Conservation (phyloP, 2,113 vertebrate species). For the Myotis lucifugus region DNA sequence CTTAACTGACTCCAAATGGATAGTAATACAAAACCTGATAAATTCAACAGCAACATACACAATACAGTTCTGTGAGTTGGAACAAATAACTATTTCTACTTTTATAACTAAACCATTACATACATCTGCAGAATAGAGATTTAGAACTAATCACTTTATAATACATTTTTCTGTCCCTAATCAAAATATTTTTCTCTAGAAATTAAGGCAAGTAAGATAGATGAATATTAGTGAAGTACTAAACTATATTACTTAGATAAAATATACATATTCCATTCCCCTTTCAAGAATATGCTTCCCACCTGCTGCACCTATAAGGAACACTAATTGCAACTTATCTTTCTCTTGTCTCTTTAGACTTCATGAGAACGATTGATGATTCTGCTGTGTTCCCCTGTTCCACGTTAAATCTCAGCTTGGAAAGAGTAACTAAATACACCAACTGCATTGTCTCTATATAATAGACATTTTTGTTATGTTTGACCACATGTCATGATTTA, state of each 20-base stretch:
- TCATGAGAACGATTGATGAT: neutral
- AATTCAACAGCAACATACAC: neutral
- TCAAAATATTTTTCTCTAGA: neutral
- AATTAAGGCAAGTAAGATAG: neutral
- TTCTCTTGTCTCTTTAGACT: neutral
- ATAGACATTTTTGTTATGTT: conserved; percentile 38
- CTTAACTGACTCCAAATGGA: neutral
- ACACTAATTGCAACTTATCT: neutral
- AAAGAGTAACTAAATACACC: conserved; percentile 32
- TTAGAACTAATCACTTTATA: neutral
- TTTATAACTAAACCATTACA: neutral
- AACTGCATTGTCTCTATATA: neutral
- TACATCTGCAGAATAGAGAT: neutral
- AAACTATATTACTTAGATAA: neutral
- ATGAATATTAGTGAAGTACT: neutral
- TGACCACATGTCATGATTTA: neutral
- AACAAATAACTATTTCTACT: neutral
- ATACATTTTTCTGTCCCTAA: neutral
- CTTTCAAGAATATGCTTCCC: neutral
- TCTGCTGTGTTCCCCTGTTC: neutral
- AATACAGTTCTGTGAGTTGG: neutral
- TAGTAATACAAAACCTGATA: neutral
- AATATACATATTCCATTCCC: neutral
- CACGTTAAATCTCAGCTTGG: neutral
- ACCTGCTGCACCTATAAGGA: neutral